These are phyloP conservation scores for Indicator indicator DNA, from an alignment of 2,113 vertebrate species.

Conservation along the genomic window DNA sequence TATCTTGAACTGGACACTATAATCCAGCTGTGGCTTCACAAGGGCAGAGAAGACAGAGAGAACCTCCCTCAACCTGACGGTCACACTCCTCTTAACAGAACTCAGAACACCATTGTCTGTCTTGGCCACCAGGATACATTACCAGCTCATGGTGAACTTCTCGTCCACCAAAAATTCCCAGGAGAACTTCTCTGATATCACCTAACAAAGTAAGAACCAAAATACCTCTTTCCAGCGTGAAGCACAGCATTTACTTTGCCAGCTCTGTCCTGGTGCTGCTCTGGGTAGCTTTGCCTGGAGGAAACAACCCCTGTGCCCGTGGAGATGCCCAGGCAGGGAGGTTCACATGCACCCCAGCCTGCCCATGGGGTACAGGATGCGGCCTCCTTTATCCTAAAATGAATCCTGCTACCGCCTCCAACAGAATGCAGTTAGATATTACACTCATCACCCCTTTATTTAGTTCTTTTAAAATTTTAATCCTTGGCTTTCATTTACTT, in stretches of 20 bases:
- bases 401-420: neutral
- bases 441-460: neutral
- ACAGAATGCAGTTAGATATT: neutral
- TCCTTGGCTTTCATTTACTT: neutral
- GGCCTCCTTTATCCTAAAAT: neutral
- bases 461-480: neutral
- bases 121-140: neutral
- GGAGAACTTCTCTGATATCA: neutral
- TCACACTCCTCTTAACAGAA: neutral
- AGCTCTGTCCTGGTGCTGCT: rapidly evolving
- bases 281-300: rapidly evolving
- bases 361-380: rapidly evolving
- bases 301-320: rapidly evolving
- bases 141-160: neutral
- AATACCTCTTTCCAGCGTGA: neutral
- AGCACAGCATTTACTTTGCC: neutral
- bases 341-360: neutral
- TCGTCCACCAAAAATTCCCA: neutral
- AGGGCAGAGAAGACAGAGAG: neutral
- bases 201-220: neutral
- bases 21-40: too few relatives aligned
- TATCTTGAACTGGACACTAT: too few relatives aligned
- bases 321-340: rapidly evolving
- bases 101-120: neutral
- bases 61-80: neutral